Base-by-base conservation (phyloP, 1,140 invertebrate genomes). In the Drosophila jambulina region DNA sequence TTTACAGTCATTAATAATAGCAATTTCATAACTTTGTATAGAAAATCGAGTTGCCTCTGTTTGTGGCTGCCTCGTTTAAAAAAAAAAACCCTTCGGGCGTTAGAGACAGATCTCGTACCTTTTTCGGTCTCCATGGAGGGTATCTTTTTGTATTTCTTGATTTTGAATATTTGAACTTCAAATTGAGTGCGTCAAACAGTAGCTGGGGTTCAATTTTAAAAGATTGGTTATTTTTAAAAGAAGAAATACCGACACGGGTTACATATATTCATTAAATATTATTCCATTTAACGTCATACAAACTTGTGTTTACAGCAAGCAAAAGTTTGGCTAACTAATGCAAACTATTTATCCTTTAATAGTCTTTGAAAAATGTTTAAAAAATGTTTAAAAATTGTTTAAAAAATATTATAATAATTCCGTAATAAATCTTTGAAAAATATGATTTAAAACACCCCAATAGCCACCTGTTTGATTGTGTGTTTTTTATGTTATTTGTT, bases 1-100 rank as follows among this genome's bases (percentile, higher is more conserved):
- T 90, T 91, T 90, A 90, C 82, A 90, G 79, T 90, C 85, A 90
- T 90, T 85, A 90, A 90, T 90, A 90, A 90, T 91, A 90, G 85
- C 85, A 90, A 90, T 90, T 90, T 90, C 77, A 82, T 80, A 91
- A 85, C 76, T 90, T 90, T 78, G 70, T 75, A 77, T 76, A 87
- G 79, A 82, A 69, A 82, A 57, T 60, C 54, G 48, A 61, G 57
- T 45, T 48, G 25, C 61, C 64, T 19, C 43, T 43, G 36, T 19
- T 43, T 56, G 7, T 38, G 53, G 27, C 57, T 58, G 51, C 34
- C 23, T 38, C 25, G 19, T 25, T 23, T 68, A 23, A 51, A 49
- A 29, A 27, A 29, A 27, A 49, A 29, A n/a, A 21, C 21, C 69
- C 69, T 71, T 23, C 29, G 54, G 69, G 67, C 53, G 7, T 27